Evolutionary conservation across 1,140 invertebrate species (phyloP), one percentile per base, ranked within the genome.

Genomic region (Venustaconcha ellipsiformis): DNA sequence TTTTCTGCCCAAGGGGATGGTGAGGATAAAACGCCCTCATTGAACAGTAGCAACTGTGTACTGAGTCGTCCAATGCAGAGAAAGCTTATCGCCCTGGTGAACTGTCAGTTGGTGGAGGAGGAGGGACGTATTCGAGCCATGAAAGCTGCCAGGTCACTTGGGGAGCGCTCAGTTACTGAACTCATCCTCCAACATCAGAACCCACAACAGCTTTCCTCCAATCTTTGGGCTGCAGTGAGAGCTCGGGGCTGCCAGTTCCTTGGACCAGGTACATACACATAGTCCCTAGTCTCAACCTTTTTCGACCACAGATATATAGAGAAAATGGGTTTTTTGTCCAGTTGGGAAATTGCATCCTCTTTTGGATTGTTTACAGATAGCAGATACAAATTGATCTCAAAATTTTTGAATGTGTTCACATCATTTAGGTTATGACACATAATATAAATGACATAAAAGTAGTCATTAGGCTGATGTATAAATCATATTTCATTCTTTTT

Each of bases 221-320:
- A 97, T 91, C 91, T 99, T 20, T 99, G 98, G 98, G 96, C 97
- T 58, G 97, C 98, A 65, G 97, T 99, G 6, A 90, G 98, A 74
- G 96, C 96, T 5, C 92, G 98, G 71, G 98, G 98, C 57, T 99
- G 98, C 89, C 98, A 99, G 90, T 99, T 99, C 91, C 93, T 99
- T 18, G 98, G 98, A n/a, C 97, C 97, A 80, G 94, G 94, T 93
- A 89, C n/a, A 48, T 56, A 57, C 18, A 37, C 17, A 55, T 11
- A 48, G 37, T 11, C 37, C 37, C 37, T 8, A 48, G 37, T 48
- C 37, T 48, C 37, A 8, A 48, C 8, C 37, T 48, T 5, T 48
- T 6, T 11, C 6, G 0, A 48, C 37, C 37, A 48, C 6, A 48
- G 26, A 26, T 37, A 37, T 8, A 3, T 37, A 37, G 5, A 48